Conservation (phyloP, 92 coral and sea anemone species). For the Diadumene lineata region DNA sequence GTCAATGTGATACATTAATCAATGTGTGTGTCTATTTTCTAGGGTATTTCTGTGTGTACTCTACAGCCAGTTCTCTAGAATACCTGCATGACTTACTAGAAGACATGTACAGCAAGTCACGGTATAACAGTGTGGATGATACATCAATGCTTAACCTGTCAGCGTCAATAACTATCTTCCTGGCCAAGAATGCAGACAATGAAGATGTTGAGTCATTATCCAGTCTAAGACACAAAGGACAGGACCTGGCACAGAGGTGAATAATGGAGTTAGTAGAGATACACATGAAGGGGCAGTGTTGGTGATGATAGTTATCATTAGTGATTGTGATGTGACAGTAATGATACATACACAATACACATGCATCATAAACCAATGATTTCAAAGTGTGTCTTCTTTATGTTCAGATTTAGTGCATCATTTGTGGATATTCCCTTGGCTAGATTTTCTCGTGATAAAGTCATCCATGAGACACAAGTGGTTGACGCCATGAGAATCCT, state of each 20-base stretch:
- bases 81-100: conserved; percentile 76
- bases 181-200: conserved; percentile 79
- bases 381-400: not conserved
- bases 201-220: conserved; percentile 63
- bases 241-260: conserved; percentile 84
- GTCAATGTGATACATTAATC: not conserved
- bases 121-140: conserved; percentile 79
- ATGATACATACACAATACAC: too few relatives aligned
- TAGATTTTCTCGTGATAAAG: conserved; percentile 79
- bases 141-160: conserved; percentile 59
- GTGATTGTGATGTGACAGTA: too few relatives aligned
- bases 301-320: too few relatives aligned
- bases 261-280: too few relatives aligned
- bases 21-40: not conserved
- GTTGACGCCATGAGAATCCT: conserved; percentile 90
- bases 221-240: conserved; percentile 74
- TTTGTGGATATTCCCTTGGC: conserved; percentile 93
- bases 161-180: conserved; percentile 69
- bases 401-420: conserved; percentile 75
- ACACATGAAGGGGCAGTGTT: too few relatives aligned
- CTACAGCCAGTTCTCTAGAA: conserved; percentile 72
- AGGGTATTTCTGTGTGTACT: conserved; percentile 93
- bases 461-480: conserved; percentile 93
- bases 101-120: conserved; percentile 57
- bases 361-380: too few relatives aligned